Conservation (phyloP, 2,797 vertebrate genomes). For the Sebastes diploproa region DNA sequence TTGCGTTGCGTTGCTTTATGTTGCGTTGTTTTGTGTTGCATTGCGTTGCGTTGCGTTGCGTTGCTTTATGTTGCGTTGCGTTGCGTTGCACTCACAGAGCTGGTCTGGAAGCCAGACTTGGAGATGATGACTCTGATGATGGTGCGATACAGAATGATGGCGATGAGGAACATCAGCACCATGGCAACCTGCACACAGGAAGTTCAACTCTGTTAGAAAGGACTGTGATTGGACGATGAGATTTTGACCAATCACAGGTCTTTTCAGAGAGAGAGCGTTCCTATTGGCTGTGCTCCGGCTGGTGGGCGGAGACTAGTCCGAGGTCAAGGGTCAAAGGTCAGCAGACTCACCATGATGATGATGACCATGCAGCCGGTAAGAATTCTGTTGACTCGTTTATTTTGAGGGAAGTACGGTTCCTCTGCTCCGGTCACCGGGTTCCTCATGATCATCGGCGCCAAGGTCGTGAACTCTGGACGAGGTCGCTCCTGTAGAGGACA, state of each 20-base stretch:
- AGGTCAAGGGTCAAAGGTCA: background rate
- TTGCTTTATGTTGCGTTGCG: no score
- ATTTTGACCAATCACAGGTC: no score
- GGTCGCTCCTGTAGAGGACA: slow-evolving; percentile 77
- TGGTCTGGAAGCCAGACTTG: slow-evolving; percentile 60
- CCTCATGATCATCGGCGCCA: slow-evolving; percentile 81
- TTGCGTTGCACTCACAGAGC: slow-evolving; percentile 72
- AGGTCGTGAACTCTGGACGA: slow-evolving; percentile 82
- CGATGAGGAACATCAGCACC: slow-evolving; percentile 81
- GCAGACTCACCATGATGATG: slow-evolving; percentile 79
- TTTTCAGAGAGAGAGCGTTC: no score
- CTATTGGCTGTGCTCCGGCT: no score
- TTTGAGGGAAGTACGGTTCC: slow-evolving; percentile 82
- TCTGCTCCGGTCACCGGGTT: slow-evolving; percentile 84
- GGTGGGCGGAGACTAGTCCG: background rate
- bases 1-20: no score
- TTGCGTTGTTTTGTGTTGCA: no score
- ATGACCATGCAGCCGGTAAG: slow-evolving; percentile 83
- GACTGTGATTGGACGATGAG: background rate
- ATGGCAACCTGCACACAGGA: slow-evolving; percentile 67
- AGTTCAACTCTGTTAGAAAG: background rate
- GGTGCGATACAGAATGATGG: slow-evolving; percentile 80
- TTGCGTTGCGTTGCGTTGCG: no score
- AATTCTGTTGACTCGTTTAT: slow-evolving; percentile 70
- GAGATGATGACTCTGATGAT: slow-evolving; percentile 78